A percentile compares a stretch with the other conserved stretches of the same genome.
Evolutionary conservation across 2,888 invertebrate genomes (phyloP).

Genomic region (Malacosoma neustria): DNA sequence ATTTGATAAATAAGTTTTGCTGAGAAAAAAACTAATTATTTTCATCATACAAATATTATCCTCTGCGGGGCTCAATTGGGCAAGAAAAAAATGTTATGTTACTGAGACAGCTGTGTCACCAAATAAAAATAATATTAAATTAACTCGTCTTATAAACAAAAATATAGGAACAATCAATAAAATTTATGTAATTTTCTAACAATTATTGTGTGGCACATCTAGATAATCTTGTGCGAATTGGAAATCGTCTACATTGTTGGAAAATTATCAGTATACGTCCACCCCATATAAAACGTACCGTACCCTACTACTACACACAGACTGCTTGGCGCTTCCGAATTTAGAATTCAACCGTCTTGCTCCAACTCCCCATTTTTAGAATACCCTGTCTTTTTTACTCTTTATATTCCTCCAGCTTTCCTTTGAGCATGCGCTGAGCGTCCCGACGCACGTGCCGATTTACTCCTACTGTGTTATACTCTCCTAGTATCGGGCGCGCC

Average conservation of each 20-base stretch:
- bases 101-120: too few relatives aligned
- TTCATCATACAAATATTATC: too few relatives aligned
- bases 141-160: too few relatives aligned
- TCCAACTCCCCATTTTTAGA: slow-evolving; percentile 51
- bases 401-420: slow-evolving; percentile 53
- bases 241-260: background rate
- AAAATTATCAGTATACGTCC: background rate
- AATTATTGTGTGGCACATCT: background rate
- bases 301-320: slow-evolving; percentile 43
- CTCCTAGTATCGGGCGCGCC: slow-evolving; percentile 71
- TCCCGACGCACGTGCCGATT: slow-evolving; percentile 51
- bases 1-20: too few relatives aligned
- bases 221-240: background rate
- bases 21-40: too few relatives aligned
- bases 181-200: too few relatives aligned
- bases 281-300: slow-evolving; percentile 12
- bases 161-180: too few relatives aligned
- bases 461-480: slow-evolving; percentile 41
- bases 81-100: too few relatives aligned
- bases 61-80: too few relatives aligned
- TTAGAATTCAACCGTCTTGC: slow-evolving; percentile 40
- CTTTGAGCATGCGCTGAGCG: slow-evolving; percentile 59
- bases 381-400: slow-evolving; percentile 37
- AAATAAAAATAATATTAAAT: too few relatives aligned
- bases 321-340: slow-evolving; percentile 69